Evolutionary conservation across 2,113 vertebrate species (phyloP).

Genomic region (Pollimyrus isidori): DNA sequence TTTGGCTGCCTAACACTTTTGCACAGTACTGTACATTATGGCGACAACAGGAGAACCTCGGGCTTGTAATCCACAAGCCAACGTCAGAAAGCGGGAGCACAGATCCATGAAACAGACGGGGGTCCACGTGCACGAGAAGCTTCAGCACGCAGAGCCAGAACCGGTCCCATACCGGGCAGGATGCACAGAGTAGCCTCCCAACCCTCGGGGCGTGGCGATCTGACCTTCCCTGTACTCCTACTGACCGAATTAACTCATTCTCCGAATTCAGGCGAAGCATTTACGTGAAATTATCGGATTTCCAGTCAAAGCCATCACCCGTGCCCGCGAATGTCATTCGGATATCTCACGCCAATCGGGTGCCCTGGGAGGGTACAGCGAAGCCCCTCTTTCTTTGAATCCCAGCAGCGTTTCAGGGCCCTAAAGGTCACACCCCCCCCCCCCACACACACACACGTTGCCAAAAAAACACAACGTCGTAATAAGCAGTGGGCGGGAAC

Average conservation of each 20-base stretch:
- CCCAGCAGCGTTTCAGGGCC: neutral
- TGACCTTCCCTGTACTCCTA: neutral
- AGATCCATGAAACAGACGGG: neutral
- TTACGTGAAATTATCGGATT: neutral
- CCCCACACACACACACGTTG: no score
- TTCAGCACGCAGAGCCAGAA: neutral
- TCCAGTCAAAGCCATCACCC: neutral
- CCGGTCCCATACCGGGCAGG: neutral
- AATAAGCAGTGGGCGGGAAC: neutral
- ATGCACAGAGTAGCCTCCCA: neutral
- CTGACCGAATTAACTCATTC: neutral
- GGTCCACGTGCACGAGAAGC: neutral
- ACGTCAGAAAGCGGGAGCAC: neutral
- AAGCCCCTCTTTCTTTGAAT: neutral
- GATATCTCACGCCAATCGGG: neutral
- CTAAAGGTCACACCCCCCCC: neutral
- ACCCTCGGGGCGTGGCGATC: neutral
- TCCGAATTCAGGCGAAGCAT: neutral
- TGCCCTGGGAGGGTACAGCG: neutral
- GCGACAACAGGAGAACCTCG: neutral
- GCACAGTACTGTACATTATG: neutral
- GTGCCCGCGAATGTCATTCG: neutral
- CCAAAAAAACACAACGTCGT: neutral
- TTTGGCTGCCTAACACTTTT: neutral
- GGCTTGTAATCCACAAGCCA: neutral